These are phyloP conservation scores for Amblyornis subalaris DNA, from an alignment of 2,113 vertebrate species.

Conservation along the genomic window DNA sequence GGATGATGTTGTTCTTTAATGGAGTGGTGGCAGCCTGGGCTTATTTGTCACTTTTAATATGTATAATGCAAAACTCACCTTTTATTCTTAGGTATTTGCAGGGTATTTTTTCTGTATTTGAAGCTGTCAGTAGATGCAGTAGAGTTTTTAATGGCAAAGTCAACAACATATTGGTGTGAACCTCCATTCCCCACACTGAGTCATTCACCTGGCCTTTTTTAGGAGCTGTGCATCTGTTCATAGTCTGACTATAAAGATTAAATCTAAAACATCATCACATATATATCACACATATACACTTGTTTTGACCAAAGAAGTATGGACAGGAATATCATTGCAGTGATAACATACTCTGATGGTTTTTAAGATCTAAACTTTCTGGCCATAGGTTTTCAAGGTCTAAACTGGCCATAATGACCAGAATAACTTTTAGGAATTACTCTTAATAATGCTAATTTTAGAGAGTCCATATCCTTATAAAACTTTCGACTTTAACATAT, in stretches of 20 bases:
- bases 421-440: not conserved
- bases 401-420: not conserved
- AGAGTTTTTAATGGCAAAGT: not conserved
- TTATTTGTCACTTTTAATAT: not conserved
- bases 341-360: not conserved
- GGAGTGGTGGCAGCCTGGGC: not conserved
- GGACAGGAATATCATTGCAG: not conserved
- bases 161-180: not conserved
- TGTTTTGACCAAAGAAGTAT: not conserved
- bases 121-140: not conserved
- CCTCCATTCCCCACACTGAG: accelerated
- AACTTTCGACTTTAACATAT: not conserved
- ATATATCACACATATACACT: not conserved
- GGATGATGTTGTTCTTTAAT: not conserved
- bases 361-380: not conserved
- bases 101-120: not conserved
- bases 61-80: not conserved
- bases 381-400: not conserved
- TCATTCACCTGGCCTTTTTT: not conserved
- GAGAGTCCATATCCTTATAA: not conserved
- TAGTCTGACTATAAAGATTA: not conserved
- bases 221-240: not conserved
- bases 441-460: not conserved
- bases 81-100: not conserved
- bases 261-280: not conserved